Base-by-base conservation (phyloP, 2,113 vertebrate species). In the Pituophis catenifer region DNA sequence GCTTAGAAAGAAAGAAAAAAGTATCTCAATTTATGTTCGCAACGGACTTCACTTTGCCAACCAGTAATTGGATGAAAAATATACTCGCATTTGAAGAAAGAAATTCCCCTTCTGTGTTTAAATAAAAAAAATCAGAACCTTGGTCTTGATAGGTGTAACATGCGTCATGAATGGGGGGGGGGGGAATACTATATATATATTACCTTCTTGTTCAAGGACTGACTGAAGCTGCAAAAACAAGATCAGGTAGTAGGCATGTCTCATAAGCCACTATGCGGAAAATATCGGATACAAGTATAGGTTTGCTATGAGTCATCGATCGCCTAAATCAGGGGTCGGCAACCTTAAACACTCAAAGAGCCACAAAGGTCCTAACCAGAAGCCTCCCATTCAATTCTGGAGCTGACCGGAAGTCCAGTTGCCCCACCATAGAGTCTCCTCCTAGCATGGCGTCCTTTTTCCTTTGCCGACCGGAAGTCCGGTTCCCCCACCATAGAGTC, bases 1-100 rank as follows among this genome's bases (percentile, higher is more conserved):
- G 38, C 75, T 87, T 8, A 8, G 65, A 33, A 54, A 19, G 48
- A 13, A 19, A 5, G 48, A 6, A 17, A 3, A 11, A 24, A 19
- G 2, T 19, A 62, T 38, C 55, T 33, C 15, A 5, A 38, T 62
- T 93, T 23, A 48, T 52, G 48, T 90, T 93, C 54, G 8, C 12
- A 59, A n/a, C 8, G 24, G 54, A 11, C 48, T 85, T 26, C 17
- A 5, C 23, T 33, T 75, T 85, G 54, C 38, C 33, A 55, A 9
- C 55, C 54, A 29, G 48, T 70, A 90, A 6, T 19, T 86, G 52
- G 0, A 0, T 0, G 8, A 88, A 58, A 93, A 44, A 52, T 23
- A 33, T 13, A 13, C 3, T 53, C 12, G 52, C 15, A 1, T 8
- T 23, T 0, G 0, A 92, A 91, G 3, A 29, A 90, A 90, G 19